A percentile compares a stretch with the other conserved stretches of the same genome.
Evolutionary conservation across 2,113 vertebrate species (phyloP).

Genomic region (Bos javanicus): DNA sequence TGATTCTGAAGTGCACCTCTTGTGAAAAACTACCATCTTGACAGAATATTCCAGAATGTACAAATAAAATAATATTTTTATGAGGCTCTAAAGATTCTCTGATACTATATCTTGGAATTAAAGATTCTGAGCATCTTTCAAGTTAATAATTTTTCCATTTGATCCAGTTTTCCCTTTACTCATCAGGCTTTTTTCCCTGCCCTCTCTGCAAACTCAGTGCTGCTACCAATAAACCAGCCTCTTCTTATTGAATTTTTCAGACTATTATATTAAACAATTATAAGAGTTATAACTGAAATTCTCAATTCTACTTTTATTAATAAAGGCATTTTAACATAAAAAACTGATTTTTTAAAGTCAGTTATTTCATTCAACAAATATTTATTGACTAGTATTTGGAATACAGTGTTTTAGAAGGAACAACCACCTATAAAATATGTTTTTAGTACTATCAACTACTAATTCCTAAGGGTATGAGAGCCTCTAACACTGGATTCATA

Average conservation of each 20-base stretch:
- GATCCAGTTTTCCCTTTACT: neutral
- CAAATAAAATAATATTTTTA: neutral
- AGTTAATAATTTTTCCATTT: neutral
- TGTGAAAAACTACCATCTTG: neutral
- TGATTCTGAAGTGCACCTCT: neutral
- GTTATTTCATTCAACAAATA: conserved; percentile 19
- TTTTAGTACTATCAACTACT: conserved; percentile 13
- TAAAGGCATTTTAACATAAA: conserved; percentile 27
- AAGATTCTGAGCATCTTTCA: neutral
- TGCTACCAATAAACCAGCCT: neutral
- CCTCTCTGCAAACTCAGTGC: neutral
- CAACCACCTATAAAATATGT: neutral
- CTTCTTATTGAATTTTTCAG: neutral
- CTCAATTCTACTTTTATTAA: neutral
- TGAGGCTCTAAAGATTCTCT: neutral
- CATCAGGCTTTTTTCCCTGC: neutral
- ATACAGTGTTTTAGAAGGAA: neutral
- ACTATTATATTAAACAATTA: neutral
- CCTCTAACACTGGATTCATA: neutral
- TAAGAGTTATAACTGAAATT: neutral
- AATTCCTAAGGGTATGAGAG: conserved; percentile 7
- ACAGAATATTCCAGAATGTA: neutral
- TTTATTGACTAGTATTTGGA: neutral
- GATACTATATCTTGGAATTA: neutral
- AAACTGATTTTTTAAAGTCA: neutral